Conservation (phyloP, 2,888 invertebrate species). For the Drosophila stalkeri region DNA sequence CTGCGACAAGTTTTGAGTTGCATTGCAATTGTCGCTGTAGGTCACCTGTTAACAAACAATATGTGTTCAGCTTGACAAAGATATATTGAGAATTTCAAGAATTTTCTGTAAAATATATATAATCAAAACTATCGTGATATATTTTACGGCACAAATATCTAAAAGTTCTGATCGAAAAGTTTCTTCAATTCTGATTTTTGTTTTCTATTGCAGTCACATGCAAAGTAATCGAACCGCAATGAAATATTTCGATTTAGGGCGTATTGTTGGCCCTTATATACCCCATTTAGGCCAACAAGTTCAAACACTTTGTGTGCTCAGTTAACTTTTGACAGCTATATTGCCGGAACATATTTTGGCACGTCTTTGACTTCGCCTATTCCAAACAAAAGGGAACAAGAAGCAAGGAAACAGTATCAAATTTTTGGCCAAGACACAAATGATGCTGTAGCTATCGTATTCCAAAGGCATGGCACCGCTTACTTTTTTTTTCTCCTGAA, state of each 20-base stretch:
- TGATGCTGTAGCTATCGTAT: neutral
- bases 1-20: neutral
- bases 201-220: too few species aligned
- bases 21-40: neutral
- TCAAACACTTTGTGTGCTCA: neutral
- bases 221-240: too few species aligned
- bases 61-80: neutral
- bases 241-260: too few species aligned
- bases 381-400: neutral
- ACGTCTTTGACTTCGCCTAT: neutral
- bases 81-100: neutral
- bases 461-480: too few species aligned
- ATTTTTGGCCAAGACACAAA: neutral
- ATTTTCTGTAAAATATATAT: neutral
- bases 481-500: neutral
- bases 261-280: neutral
- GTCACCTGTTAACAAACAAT: neutral
- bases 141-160: neutral
- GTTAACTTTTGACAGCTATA: neutral
- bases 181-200: neutral
- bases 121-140: neutral
- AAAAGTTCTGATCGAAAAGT: neutral
- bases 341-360: neutral
- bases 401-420: neutral
- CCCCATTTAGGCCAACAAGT: neutral